Evolutionary conservation across 2,797 vertebrate species (phyloP), one percentile per base, ranked within the genome.

Genomic region (Allobates femoralis): DNA sequence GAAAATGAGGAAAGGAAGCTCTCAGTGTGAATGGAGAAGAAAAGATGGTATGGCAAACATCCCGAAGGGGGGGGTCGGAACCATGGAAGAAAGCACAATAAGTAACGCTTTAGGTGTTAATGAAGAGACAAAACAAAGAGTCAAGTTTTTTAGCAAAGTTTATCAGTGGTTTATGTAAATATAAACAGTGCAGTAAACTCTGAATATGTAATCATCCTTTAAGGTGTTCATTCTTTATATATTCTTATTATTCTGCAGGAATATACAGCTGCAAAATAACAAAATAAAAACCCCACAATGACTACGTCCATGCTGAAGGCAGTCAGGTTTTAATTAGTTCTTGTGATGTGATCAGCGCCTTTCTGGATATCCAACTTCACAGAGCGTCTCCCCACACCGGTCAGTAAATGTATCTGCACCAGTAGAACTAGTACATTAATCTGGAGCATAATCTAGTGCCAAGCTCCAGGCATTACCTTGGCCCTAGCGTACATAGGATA

Each of bases 391-490:
- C 8, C 66, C 34, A 3, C 69, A 26, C 41, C 37, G 26, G 30
- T 67, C 30, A 34, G 69, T 74, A 8, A 69, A 37, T 37, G 34
- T 2, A 37, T 23, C 41, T 16, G 69, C 21, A 7, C 37, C 69
- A 37, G 66, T 26, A 73, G 58, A 78, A 80, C 76, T 46, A 73
- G 46, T 34, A 60, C 28, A 85, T 79, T 55, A 46, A 58, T 85
- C 77, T 50, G 60, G 51, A 34, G 77, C 69, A 50, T 10, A 75
- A 74, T 74, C 46, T 21, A 74, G 26, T n/a, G 67, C 26, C 32
- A 26, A 37, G 28, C 78, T 69, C 51, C 46, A 18, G 75, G 76
- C 75, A 21, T 74, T 60, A 73, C 26, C 32, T 64, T 23, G 69
- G 41, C 51, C 34, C 51, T 74, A n/a, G 21, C 30, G 26, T 32